Evolutionary conservation across 2,797 vertebrate species (phyloP).

Genomic region (Lindbergichthys nudifrons): DNA sequence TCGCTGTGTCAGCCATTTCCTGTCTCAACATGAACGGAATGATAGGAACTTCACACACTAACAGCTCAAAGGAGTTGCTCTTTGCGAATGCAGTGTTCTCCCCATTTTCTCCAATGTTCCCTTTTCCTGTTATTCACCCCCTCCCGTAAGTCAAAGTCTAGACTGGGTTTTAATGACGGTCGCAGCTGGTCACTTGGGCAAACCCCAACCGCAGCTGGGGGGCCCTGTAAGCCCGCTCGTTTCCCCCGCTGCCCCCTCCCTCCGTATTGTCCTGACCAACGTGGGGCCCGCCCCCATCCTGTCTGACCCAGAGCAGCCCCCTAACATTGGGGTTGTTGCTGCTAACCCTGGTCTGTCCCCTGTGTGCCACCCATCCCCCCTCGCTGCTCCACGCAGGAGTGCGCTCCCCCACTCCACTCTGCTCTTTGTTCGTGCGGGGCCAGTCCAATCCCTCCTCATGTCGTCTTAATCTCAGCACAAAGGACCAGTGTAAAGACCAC

Average conservation of each 20-base stretch:
- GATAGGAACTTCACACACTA: slow-evolving; percentile 81
- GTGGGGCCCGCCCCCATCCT: slow-evolving; percentile 62
- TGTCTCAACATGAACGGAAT: slow-evolving; percentile 85
- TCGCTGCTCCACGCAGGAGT: slow-evolving; percentile 37
- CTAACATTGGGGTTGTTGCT: slow-evolving; percentile 70
- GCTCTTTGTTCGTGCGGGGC: slow-evolving; percentile 80
- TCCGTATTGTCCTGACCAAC: slow-evolving; percentile 66
- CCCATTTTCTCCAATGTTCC: slow-evolving; percentile 48
- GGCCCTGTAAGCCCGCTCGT: slow-evolving; percentile 41
- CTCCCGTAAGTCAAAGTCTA: slow-evolving; percentile 84
- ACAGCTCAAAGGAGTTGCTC: slow-evolving; percentile 53
- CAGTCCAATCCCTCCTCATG: slow-evolving; percentile 83
- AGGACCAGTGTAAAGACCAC: slow-evolving; percentile 86
- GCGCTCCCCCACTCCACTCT: slow-evolving; percentile 64
- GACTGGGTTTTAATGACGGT: slow-evolving; percentile 86
- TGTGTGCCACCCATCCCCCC: slow-evolving; percentile 62
- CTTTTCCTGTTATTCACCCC: slow-evolving; percentile 59
- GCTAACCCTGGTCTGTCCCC: slow-evolving; percentile 58
- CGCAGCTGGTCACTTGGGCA: slow-evolving; percentile 80
- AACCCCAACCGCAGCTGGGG: slow-evolving; percentile 73
- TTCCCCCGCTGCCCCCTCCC: slow-evolving; percentile 38
- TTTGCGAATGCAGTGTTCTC: slow-evolving; percentile 34
- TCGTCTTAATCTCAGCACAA: slow-evolving; percentile 87
- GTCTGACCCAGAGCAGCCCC: slow-evolving; percentile 67
- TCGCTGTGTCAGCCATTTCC: slow-evolving; percentile 78